Evolutionary conservation across 2,888 invertebrate species (phyloP), one percentile per base, ranked within the genome.

Genomic region (Athalia circularis): DNA sequence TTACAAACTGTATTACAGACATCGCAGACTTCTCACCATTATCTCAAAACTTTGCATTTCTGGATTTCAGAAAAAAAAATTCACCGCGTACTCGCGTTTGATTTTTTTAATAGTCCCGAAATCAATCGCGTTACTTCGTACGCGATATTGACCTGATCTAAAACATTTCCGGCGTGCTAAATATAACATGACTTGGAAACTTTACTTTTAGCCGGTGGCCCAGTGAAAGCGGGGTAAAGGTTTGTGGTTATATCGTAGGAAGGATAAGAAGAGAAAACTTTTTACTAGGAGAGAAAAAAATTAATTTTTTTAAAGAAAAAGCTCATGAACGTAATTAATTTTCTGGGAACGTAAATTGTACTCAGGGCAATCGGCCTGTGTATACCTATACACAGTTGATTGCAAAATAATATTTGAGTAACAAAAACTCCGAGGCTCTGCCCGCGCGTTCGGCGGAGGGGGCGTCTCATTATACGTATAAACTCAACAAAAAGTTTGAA

Each of bases 401-500:
- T 72, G 45, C 72, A 45, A 15, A 72, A 72, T 59, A 70, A 70
- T 70, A 72, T 72, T 72, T 59, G 57, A 72, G 72, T 45, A 72
- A 72, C 6, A 57, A 72, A 72, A 72, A 72, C 59, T 29, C 47
- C 15, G 45, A 45, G 57, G 57, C 57, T 29, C 29, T 72, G 7
- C 45, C 65, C 52, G 52, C 50, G 54, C 65, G 64, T 67, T 45
- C 72, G 78, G 65, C 80, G 82, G 43, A 52, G 11, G 50, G 43
- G 43, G 52, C 68, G 84, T 85, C 85, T 85, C 85, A 85, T 86
- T 86, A 86, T 29, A 29, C 29, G 29, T 29, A 29, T 82, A 86
- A 85, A 85, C 82, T 86, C 83, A 81, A 82, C 77, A 85, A 83
- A 84, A 86, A 85, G 80, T 85, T 80, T 76, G 61, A 79, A 64